phyloP scores from a whole-genome alignment of 2,888 invertebrate species.

The Ypsolopha scabrella region DNA sequence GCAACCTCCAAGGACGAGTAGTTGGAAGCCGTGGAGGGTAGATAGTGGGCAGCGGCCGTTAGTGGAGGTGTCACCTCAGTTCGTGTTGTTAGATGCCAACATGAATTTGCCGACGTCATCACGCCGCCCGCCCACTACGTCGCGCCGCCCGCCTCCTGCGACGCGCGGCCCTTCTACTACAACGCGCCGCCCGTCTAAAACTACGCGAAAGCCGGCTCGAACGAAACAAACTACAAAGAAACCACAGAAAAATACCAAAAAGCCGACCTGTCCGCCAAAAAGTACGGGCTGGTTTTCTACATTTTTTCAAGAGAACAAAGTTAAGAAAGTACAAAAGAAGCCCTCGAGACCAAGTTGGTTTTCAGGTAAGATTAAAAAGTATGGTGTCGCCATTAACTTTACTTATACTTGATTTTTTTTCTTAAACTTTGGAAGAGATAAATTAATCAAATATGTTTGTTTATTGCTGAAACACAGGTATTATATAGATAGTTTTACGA shows the following conservation, averaged over 20 bases:
- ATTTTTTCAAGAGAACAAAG: conserved; percentile 37
- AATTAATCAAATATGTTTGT: no score
- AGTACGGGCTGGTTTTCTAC: conserved; percentile 40
- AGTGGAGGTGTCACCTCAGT: conserved; percentile 3
- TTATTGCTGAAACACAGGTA: no score
- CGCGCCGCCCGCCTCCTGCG: conserved; percentile 18
- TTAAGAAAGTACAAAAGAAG: conserved; percentile 31
- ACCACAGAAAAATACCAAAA: conserved; percentile 22
- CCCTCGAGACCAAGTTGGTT: conserved; percentile 53
- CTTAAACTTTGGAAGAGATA: no score
- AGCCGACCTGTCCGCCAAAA: conserved; percentile 38
- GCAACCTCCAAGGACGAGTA: conserved; percentile 22
- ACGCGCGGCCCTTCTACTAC: conserved; percentile 21
- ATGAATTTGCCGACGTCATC: conserved; percentile 19
- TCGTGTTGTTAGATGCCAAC: conserved; percentile 9
- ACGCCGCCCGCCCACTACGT: conserved; percentile 13
- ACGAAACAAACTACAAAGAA: conserved; percentile 33
- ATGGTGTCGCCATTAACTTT: no score
- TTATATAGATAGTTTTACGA: no score
- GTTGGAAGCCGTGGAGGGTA: conserved; percentile 16
- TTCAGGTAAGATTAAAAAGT: conserved; percentile 27
- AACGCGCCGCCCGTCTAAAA: conserved; percentile 13
- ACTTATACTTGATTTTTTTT: no score
- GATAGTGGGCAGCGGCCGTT: conserved; percentile 5
- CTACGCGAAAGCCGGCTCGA: conserved; percentile 16